Percentiles rank a stretch among this genome's conserved stretches.
phyloP scores from a whole-genome alignment of 2,888 invertebrate species.

The Rhagonycha fulva region DNA sequence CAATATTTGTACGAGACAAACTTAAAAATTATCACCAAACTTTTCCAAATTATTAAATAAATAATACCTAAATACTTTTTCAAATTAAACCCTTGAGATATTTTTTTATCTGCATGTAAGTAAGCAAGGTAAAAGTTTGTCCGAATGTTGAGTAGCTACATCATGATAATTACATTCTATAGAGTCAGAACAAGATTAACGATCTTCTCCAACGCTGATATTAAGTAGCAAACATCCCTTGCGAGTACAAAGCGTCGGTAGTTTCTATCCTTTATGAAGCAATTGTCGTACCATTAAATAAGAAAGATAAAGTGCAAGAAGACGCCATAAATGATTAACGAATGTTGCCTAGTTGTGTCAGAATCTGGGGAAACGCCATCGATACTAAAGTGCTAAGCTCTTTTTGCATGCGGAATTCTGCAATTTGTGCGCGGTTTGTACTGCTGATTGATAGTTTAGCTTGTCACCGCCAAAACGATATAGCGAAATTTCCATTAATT shows the following conservation, averaged over 20 bases:
- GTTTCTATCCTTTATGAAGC: slow-evolving; percentile 20
- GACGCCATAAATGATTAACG: slow-evolving; percentile 30
- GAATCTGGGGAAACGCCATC: slow-evolving; percentile 47
- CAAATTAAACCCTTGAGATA: neutral
- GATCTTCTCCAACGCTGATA: slow-evolving; percentile 55
- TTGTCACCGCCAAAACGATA: slow-evolving; percentile 54
- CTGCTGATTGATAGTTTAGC: slow-evolving; percentile 55
- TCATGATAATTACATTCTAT: slow-evolving; percentile 55
- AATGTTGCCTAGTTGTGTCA: slow-evolving; percentile 37
- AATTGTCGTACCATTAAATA: slow-evolving; percentile 27
- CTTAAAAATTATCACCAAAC: neutral
- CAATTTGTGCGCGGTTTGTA: slow-evolving; percentile 53
- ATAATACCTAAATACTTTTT: neutral
- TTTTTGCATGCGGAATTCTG: slow-evolving; percentile 51
- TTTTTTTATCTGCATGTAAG: neutral
- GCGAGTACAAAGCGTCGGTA: slow-evolving; percentile 21
- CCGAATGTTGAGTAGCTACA: slow-evolving; percentile 42
- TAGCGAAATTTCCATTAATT: slow-evolving; percentile 57
- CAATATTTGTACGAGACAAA: no score
- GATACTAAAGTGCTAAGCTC: slow-evolving; percentile 35
- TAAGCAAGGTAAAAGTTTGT: slow-evolving; percentile 27
- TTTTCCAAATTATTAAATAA: neutral
- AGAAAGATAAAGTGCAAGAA: slow-evolving; percentile 34
- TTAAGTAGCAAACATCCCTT: slow-evolving; percentile 50
- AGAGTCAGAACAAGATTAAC: slow-evolving; percentile 56